Base-by-base conservation (phyloP, 1,140 invertebrate genomes). In the Drosophila parabipectinata region DNA sequence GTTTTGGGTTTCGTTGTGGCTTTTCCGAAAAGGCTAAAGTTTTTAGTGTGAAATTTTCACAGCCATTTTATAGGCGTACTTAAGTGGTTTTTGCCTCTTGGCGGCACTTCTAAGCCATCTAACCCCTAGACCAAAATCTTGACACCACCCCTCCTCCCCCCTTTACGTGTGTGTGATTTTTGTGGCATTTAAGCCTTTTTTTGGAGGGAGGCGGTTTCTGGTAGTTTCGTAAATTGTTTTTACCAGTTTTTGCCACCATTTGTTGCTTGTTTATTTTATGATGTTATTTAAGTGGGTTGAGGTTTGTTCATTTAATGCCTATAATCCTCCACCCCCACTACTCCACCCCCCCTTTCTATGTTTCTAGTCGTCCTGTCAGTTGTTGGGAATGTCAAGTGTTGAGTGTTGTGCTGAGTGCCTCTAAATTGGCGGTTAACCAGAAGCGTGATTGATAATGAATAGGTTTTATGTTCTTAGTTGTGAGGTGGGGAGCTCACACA, bases 41-140 rank as follows among this genome's bases (percentile, higher is more conserved):
- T 88, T 78, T 88, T 89, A 83, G 83, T 88, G 83, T 88, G 84
- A 88, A 88, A 88, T 61, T 88, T 79, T 76, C 83, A 88, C 72
- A 88, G 83, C 62, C 78, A 88, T 88, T 87, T 87, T 88, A 83
- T 88, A 87, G 79, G 76, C 83, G 72, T 81, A 87, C 79, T 87
- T 79, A 87, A 87, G 83, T 87, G 82, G 83, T 77, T 56, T 56
- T 44, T 80, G 75, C 83, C 83, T 87, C 79, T 84, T 79, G 80
- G 81, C 77, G 74, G 66, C 80, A 84, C 77, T 84, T 84, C 81
- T 85, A 85, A 85, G 60, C 72, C 58, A 37, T 28, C 26, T 12
- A 50, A 6, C 9, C 14, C 45, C 34, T 6, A 7, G 12, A 26
- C 69, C 21, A 10, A 44, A 44, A 44, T 18, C 34, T 34, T 34